Conservation (phyloP, 2,888 invertebrate species). For the Sphinx pinastri region DNA sequence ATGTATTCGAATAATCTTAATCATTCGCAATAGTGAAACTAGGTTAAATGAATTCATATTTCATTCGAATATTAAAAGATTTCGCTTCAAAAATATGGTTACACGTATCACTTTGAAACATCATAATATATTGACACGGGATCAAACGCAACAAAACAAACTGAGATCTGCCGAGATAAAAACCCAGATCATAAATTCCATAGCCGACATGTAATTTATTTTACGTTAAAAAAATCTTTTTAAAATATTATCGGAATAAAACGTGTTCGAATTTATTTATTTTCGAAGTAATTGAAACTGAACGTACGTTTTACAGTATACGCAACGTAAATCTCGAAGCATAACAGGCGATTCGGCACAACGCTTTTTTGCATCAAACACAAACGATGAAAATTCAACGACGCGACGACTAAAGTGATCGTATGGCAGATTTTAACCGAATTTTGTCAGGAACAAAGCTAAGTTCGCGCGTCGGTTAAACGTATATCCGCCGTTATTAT, state of each 20-base stretch:
- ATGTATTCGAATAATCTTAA: too few species aligned
- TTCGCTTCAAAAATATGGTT: too few species aligned
- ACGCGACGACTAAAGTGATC: neutral
- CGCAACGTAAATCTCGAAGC: neutral
- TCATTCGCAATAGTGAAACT: too few species aligned
- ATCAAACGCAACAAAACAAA: neutral
- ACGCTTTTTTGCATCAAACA: conserved; percentile 12
- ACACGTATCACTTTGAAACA: neutral
- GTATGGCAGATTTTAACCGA: neutral
- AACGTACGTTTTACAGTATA: neutral
- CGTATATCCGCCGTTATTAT: neutral
- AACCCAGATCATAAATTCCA: neutral
- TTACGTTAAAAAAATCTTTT: neutral
- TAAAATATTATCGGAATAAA: conserved; percentile 1
- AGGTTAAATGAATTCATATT: too few species aligned
- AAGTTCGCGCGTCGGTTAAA: neutral
- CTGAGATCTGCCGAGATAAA: neutral
- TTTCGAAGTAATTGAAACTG: conserved; percentile 7
- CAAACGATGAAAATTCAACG: conserved; percentile 9
- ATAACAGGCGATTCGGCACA: conserved; percentile 10
- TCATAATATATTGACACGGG: neutral
- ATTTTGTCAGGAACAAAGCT: neutral
- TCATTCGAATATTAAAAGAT: too few species aligned
- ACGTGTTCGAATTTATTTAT: conserved; percentile 10
- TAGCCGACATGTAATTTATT: neutral